Evolutionary conservation across 2,888 invertebrate genomes (phyloP).

Genomic region (Diogma glabrata): DNA sequence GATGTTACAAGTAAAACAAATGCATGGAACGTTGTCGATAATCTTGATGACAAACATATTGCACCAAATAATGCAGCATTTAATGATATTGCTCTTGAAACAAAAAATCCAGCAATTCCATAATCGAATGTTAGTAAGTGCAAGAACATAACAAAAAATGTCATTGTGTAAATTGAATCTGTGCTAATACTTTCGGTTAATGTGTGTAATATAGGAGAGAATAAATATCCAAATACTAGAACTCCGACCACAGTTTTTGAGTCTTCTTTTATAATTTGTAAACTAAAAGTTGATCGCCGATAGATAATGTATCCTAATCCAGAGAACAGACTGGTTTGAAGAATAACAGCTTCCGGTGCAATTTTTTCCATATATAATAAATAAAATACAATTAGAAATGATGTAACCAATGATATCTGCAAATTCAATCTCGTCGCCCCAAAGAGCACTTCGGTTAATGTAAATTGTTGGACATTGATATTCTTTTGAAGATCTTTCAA

Average conservation of each 20-base stretch:
- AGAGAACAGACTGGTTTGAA: constrained; percentile 43
- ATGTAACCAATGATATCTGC: constrained; percentile 63
- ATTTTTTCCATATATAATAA: constrained; percentile 58
- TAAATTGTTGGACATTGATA: constrained; percentile 62
- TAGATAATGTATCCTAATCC: constrained; percentile 52
- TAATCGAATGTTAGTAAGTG: constrained; percentile 92
- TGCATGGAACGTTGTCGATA: constrained; percentile 75
- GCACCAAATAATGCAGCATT: constrained; percentile 93
- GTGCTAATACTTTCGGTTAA: constrained; percentile 94
- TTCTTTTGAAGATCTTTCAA: constrained; percentile 76
- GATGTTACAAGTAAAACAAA: constrained; percentile 84
- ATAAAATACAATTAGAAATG: constrained; percentile 61
- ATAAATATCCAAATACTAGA: constrained; percentile 71
- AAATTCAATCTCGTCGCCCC: constrained; percentile 71
- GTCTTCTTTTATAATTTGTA: constrained; percentile 42
- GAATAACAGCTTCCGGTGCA: constrained; percentile 51
- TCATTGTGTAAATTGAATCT: constrained; percentile 92
- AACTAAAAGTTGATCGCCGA: constrained; percentile 25
- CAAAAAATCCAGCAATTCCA: constrained; percentile 69
- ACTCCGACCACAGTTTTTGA: constrained; percentile 71
- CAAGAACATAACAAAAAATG: constrained; percentile 72
- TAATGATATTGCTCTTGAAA: constrained; percentile 82
- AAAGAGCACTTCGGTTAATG: constrained; percentile 53
- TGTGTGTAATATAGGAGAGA: constrained; percentile 87
- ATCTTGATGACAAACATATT: constrained; percentile 84